Conservation (phyloP, 2,113 vertebrate species). For the Mormyrus lacerda region DNA sequence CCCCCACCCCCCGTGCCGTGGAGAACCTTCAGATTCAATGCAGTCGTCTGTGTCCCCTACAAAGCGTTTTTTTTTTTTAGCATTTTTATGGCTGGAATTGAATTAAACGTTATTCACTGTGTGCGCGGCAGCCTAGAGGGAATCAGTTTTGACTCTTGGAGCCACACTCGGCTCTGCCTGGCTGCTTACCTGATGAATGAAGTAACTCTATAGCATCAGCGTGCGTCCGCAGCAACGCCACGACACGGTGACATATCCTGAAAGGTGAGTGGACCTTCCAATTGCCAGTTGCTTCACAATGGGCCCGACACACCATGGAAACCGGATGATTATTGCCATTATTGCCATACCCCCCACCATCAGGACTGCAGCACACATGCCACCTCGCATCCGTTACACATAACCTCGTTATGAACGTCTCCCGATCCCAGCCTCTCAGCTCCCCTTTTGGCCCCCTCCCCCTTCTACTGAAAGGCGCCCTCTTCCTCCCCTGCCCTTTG, state of each 20-base stretch:
- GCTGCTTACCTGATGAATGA: neutral
- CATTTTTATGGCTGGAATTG: neutral
- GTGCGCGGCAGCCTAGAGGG: neutral
- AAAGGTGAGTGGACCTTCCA: neutral
- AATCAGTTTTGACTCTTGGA: neutral
- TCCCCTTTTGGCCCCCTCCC: neutral
- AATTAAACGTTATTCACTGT: neutral
- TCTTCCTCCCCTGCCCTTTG: conserved; percentile 3
- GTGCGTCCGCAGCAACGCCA: neutral
- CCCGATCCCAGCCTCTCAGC: neutral
- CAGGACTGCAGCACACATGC: neutral
- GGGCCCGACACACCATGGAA: neutral
- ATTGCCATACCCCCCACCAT: neutral
- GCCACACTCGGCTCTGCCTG: neutral
- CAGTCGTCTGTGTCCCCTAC: neutral
- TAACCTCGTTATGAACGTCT: neutral
- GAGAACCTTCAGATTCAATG: neutral
- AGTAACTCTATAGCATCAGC: neutral
- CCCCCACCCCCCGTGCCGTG: neutral
- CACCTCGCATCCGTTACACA: neutral
- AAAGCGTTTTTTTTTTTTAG: neutral
- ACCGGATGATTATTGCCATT: neutral
- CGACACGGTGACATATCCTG: neutral
- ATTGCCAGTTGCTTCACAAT: neutral
- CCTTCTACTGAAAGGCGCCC: neutral